Evolutionary conservation across 2,888 invertebrate species (phyloP).

Genomic region (Caenorhabditis imperialis): DNA sequence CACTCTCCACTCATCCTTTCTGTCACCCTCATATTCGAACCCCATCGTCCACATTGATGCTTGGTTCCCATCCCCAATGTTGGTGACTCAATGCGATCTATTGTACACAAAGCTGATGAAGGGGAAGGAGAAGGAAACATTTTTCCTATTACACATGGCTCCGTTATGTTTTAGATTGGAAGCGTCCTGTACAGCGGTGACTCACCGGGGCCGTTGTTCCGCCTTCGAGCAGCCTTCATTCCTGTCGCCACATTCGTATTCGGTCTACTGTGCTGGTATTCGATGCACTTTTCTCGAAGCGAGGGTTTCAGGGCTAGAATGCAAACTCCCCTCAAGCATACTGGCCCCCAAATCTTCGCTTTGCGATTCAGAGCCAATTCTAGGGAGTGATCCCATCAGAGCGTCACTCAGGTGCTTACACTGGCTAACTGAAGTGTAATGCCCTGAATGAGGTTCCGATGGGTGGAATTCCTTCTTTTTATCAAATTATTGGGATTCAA

Average conservation of each 20-base stretch:
- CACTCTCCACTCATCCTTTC: too few species aligned
- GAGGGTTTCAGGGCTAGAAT: constrained; percentile 44
- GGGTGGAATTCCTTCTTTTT: constrained; percentile 3
- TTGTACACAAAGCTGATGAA: too few species aligned
- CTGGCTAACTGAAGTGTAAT: constrained; percentile 9
- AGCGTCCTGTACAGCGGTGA: constrained; percentile 9
- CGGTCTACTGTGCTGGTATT: background rate
- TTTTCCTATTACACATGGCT: constrained; percentile 18
- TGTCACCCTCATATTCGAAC: too few species aligned
- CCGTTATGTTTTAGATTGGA: constrained; percentile 12
- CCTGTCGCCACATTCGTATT: background rate
- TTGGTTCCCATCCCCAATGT: too few species aligned
- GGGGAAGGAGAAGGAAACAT: too few species aligned
- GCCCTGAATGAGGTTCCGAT: constrained; percentile 30
- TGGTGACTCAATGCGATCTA: background rate
- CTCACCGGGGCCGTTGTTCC: constrained; percentile 12
- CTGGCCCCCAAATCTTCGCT: constrained; percentile 55
- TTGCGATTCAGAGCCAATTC: constrained; percentile 7
- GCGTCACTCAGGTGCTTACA: constrained; percentile 20
- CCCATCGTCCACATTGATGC: too few species aligned
- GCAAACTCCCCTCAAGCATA: constrained; percentile 27
- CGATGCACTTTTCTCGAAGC: constrained; percentile 7
- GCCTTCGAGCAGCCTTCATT: constrained; percentile 6
- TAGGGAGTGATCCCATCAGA: constrained; percentile 24
- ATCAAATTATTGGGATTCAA: too few species aligned